phyloP scores from a whole-genome alignment of 2,113 vertebrate species.

The Ranitomeya imitator region DNA sequence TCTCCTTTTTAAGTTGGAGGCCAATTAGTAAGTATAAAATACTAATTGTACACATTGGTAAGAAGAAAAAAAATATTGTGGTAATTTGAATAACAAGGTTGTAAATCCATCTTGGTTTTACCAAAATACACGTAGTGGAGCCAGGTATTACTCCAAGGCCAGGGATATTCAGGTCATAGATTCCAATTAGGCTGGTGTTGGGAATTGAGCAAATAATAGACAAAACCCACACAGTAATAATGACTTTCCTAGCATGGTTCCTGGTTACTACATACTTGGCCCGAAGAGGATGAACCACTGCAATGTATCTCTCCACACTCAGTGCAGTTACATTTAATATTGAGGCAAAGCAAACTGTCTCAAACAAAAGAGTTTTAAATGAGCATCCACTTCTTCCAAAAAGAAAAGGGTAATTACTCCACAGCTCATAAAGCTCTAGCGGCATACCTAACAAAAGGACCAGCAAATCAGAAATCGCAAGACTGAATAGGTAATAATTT shows the following conservation, averaged over 20 bases:
- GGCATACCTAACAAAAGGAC: conserved; percentile 92
- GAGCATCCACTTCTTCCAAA: conserved; percentile 83
- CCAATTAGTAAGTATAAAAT: conserved; percentile 88
- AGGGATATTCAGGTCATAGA: conserved; percentile 67
- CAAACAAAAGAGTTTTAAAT: conserved; percentile 88
- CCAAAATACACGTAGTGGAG: conserved; percentile 79
- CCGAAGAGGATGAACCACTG: conserved; percentile 88
- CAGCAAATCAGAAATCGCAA: conserved; percentile 89
- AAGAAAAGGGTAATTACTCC: conserved; percentile 91
- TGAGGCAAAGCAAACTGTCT: conserved; percentile 91
- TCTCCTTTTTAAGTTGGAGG: conserved; percentile 81
- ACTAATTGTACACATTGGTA: conserved; percentile 90
- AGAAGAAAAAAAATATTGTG: conserved; percentile 85
- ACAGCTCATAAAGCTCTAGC: conserved; percentile 90
- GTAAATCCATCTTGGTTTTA: conserved; percentile 80
- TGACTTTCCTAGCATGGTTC: conserved; percentile 82
- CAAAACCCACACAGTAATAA: conserved; percentile 79
- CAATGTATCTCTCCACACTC: conserved; percentile 90
- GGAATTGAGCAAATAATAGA: conserved; percentile 86
- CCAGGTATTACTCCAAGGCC: conserved; percentile 69
- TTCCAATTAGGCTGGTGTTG: conserved; percentile 90
- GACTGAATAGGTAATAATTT: conserved; percentile 93
- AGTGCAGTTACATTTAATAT: conserved; percentile 91
- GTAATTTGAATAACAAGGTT: conserved; percentile 87
- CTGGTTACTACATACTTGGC: conserved; percentile 86